Evolutionary conservation across 2,888 invertebrate genomes (phyloP).

Genomic region (Drosophila anomalata): DNA sequence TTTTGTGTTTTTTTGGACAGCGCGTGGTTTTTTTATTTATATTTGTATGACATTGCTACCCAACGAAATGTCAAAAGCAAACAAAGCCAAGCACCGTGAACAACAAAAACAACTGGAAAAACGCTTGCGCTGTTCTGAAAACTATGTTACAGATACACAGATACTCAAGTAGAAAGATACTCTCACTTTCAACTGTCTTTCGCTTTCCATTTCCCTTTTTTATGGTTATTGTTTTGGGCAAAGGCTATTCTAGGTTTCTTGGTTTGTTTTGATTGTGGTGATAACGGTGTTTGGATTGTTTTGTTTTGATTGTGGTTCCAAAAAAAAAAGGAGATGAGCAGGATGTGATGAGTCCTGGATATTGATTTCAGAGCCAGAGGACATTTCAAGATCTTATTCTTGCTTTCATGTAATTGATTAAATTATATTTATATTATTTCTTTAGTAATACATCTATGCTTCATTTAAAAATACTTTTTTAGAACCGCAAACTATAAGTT

Average conservation of each 20-base stretch:
- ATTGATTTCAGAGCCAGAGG: not conserved
- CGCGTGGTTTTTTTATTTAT: conserved; percentile 66
- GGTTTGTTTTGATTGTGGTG: conserved; percentile 21
- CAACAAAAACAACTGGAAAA: conserved; percentile 54
- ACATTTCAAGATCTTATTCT: not conserved
- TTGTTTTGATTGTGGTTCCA: conserved; percentile 34
- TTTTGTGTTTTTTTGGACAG: conserved; percentile 51
- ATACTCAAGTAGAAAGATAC: conserved; percentile 50
- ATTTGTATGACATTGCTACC: conserved; percentile 81
- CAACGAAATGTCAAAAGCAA: conserved; percentile 79
- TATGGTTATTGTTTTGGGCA: conserved; percentile 19
- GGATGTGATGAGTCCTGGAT: not conserved
- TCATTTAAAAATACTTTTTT: no score
- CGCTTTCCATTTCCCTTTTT: conserved; percentile 43
- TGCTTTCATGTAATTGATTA: no score
- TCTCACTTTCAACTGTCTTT: conserved; percentile 67
- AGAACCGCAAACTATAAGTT: no score
- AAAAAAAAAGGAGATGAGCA: conserved; percentile 1
- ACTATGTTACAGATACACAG: conserved; percentile 39
- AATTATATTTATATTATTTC: no score
- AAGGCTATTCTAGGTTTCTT: not conserved
- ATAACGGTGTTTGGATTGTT: conserved; percentile 31
- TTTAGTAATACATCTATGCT: no score
- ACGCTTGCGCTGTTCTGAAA: conserved; percentile 53
- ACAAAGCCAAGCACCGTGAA: conserved; percentile 59